These are phyloP conservation scores for Protomyctophum bolini DNA, from an alignment of 2,113 vertebrate genomes.

Conservation along the genomic window DNA sequence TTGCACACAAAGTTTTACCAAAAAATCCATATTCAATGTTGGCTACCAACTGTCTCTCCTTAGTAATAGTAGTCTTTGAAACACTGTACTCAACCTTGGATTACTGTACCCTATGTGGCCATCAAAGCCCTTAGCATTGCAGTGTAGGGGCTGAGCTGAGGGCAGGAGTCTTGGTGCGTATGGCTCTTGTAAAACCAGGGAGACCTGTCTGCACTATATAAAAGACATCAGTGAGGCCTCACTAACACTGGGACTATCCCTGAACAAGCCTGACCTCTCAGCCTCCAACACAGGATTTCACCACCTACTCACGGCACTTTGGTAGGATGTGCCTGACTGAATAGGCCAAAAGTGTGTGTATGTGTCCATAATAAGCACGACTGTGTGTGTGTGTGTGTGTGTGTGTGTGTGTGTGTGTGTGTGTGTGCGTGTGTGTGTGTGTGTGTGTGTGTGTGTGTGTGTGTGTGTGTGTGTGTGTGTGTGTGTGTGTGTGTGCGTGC, in stretches of 20 bases:
- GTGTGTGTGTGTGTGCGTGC: constrained; percentile 9
- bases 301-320: constrained; percentile 40
- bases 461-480: constrained; percentile 2
- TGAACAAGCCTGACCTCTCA: constrained; percentile 61
- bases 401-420: constrained; percentile 9
- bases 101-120: constrained; percentile 28
- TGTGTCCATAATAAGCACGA: constrained; percentile 2
- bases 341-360: constrained; percentile 28
- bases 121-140: constrained; percentile 2
- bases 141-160: constrained; percentile 38
- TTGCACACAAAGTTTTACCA: too few relatives aligned
- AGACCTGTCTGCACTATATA: constrained; percentile 62
- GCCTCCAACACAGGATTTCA: constrained; percentile 51
- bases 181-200: constrained; percentile 63
- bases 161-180: constrained; percentile 34
- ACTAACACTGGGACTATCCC: constrained; percentile 47
- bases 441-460: not conserved
- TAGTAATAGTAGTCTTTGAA: not conserved
- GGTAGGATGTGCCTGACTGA: constrained; percentile 14
- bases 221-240: constrained; percentile 56
- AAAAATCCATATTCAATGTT: too few relatives aligned
- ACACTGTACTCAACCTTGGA: not conserved
- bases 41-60: not conserved
- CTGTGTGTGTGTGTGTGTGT: not conserved
- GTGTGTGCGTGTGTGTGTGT: not conserved